These are phyloP conservation scores for Hemibagrus guttatus DNA, from an alignment of 2,797 vertebrate species.

Conservation along the genomic window DNA sequence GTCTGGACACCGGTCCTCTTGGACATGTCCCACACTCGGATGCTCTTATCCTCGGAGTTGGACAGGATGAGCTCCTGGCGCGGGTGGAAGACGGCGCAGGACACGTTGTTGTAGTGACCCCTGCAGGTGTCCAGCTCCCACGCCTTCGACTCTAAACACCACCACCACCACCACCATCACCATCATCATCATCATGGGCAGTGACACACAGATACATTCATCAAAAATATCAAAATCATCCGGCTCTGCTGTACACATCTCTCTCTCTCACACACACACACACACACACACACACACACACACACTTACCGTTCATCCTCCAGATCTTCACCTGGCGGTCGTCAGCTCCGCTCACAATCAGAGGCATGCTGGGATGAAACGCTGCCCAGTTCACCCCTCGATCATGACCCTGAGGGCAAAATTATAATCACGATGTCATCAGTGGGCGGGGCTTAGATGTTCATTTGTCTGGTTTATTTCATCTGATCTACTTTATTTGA, in stretches of 20 bases:
- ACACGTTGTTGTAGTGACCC: slow-evolving; percentile 98
- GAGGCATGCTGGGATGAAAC: slow-evolving; percentile 96
- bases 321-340: slow-evolving; percentile 98
- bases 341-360: slow-evolving; percentile 95
- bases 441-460: background rate
- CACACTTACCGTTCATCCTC: slow-evolving; percentile 86
- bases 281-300: background rate
- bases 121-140: slow-evolving; percentile 98
- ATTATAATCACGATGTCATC: background rate
- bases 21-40: slow-evolving; percentile 98
- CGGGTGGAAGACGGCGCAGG: slow-evolving; percentile 94
- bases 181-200: too few species aligned
- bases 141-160: slow-evolving; percentile 85
- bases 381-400: slow-evolving; percentile 97
- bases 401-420: slow-evolving; percentile 84
- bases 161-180: too few species aligned
- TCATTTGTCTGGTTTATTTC: background rate
- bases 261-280: background rate
- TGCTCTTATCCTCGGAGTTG: slow-evolving; percentile 98
- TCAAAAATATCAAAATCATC: background rate
- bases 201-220: background rate
- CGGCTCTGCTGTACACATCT: background rate
- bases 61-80: slow-evolving; percentile 97
- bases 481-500: background rate
- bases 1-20: slow-evolving; percentile 97